Percentiles rank a stretch among this genome's conserved stretches.
phyloP scores from a whole-genome alignment of 2,113 vertebrate species.

The Mesitornis unicolor region DNA sequence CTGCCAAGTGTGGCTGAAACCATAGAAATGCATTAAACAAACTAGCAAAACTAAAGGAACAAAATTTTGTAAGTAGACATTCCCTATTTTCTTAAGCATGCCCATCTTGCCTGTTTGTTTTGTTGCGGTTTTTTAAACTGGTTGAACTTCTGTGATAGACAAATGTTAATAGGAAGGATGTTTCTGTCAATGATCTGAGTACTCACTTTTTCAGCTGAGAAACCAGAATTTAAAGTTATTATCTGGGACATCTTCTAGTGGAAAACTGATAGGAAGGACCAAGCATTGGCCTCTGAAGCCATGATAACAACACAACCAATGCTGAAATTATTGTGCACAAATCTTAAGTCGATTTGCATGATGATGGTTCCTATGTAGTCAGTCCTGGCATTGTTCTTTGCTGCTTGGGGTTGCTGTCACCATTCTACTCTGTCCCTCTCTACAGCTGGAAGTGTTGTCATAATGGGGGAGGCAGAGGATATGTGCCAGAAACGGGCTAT shows the following conservation, averaged over 20 bases:
- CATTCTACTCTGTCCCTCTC: neutral
- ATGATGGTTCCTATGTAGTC: neutral
- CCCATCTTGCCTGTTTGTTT: neutral
- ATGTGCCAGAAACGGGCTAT: neutral
- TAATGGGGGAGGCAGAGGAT: neutral
- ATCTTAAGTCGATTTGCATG: rapidly evolving
- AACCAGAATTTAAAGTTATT: neutral
- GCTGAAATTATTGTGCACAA: neutral
- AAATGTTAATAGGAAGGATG: neutral
- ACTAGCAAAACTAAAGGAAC: neutral
- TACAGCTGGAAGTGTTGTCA: neutral
- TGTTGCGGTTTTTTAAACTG: neutral
- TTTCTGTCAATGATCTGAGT: neutral
- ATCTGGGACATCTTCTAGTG: neutral
- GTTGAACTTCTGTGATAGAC: neutral
- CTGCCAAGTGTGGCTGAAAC: neutral
- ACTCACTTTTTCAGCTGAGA: neutral
- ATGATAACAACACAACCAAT: neutral
- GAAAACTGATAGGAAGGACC: neutral
- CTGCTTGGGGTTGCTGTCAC: neutral
- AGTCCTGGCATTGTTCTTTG: neutral
- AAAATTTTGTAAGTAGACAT: neutral
- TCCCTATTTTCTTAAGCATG: neutral
- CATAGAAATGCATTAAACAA: neutral
- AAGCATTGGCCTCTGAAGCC: neutral